These are phyloP conservation scores for Mormyrops attenuatus DNA, from an alignment of 2,797 vertebrate species.

Conservation along the genomic window DNA sequence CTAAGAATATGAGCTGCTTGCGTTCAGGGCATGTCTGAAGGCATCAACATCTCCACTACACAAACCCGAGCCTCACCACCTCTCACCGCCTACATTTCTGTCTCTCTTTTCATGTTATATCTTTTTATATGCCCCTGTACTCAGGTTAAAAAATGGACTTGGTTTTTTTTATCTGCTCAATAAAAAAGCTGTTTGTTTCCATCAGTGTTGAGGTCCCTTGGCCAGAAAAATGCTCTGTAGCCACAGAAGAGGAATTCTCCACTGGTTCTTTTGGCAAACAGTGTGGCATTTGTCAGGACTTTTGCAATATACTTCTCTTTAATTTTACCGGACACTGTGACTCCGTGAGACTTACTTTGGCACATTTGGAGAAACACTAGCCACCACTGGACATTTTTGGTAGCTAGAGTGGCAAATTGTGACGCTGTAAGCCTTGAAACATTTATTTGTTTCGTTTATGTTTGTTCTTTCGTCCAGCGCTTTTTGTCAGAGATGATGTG, in stretches of 20 bases:
- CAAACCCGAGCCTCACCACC: neutral
- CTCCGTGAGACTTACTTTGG: neutral
- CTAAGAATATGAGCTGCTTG: constrained; percentile 10
- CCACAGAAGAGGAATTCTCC: neutral
- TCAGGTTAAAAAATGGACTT: neutral
- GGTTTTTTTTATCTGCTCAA: neutral
- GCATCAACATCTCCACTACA: neutral
- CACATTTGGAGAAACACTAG: neutral
- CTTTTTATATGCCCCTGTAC: neutral
- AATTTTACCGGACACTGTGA: neutral
- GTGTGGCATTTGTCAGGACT: neutral
- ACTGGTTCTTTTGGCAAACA: neutral
- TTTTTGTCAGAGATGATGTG: neutral
- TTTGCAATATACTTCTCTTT: neutral
- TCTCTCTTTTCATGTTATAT: neutral
- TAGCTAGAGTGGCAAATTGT: neutral
- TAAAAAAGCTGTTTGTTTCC: neutral
- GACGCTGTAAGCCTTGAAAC: neutral
- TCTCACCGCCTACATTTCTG: neutral
- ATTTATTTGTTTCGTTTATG: neutral
- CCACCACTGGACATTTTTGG: neutral
- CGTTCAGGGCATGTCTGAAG: neutral
- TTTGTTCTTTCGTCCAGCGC: neutral
- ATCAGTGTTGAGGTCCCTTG: neutral
- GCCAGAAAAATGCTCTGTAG: neutral